A percentile compares a stretch with the other conserved stretches of the same genome.
Conservation (phyloP, 2,888 invertebrate species). For the Malacosoma neustria region DNA sequence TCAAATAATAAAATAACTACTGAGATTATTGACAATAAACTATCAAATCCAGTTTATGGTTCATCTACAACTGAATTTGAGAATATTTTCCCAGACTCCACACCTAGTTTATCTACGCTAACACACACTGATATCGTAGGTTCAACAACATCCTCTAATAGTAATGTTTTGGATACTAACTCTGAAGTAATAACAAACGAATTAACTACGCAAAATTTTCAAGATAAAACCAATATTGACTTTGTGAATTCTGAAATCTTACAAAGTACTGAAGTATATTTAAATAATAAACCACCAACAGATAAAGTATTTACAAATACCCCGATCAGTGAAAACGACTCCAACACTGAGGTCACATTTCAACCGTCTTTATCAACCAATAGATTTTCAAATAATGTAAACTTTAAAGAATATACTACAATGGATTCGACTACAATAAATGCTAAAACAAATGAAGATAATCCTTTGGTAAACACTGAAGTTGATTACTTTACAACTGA, state of each 20-base stretch:
- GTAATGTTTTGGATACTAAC: neutral
- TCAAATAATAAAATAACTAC: neutral
- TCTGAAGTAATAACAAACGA: neutral
- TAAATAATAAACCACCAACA: too few relatives aligned
- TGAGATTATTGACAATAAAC: neutral
- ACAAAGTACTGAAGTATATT: neutral
- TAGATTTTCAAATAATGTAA: neutral
- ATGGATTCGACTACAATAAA: neutral
- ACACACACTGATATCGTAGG: neutral
- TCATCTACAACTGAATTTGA: neutral
- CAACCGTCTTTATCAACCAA: neutral
- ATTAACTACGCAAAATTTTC: neutral
- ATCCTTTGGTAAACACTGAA: neutral
- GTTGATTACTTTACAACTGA: neutral
- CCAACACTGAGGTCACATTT: too few relatives aligned
- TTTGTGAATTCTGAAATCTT: neutral
- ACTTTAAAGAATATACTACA: neutral
- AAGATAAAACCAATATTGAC: neutral
- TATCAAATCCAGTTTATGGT: neutral
- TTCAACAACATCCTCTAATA: neutral
- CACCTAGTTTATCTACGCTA: neutral
- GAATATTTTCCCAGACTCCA: neutral
- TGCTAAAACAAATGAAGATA: neutral
- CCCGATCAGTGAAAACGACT: too few relatives aligned
- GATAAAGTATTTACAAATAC: too few relatives aligned